These are phyloP conservation scores for Phalanger gymnotis DNA, from an alignment of 2,797 vertebrate genomes.

Conservation along the genomic window DNA sequence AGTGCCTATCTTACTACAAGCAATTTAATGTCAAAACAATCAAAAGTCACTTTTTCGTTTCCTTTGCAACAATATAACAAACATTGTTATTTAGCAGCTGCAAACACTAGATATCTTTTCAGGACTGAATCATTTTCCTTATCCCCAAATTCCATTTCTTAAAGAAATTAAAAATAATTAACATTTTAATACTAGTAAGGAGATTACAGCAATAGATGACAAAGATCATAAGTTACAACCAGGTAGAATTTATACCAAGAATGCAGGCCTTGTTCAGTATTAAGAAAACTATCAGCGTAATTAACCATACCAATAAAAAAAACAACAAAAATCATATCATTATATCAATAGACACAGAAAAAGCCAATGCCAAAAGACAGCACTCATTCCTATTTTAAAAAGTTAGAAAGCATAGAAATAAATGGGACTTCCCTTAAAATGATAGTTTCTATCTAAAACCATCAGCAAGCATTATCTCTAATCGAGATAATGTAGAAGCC, in stretches of 20 bases:
- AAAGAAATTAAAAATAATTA: neutral
- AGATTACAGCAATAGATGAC: neutral
- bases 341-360: neutral
- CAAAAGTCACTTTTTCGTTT: slow-evolving; percentile 79
- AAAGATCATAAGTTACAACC: neutral
- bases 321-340: neutral
- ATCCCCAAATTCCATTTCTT: neutral
- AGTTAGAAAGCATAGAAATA: neutral
- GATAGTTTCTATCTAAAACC: neutral
- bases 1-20: slow-evolving; percentile 81
- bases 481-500: neutral
- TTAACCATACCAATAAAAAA: neutral
- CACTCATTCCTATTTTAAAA: neutral
- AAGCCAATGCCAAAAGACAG: neutral
- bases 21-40: slow-evolving; percentile 86
- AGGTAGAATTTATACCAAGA: neutral
- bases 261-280: neutral
- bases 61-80: slow-evolving; percentile 76
- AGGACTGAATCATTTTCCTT: neutral
- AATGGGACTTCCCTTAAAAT: neutral
- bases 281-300: neutral
- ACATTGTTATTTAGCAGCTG: slow-evolving; percentile 65
- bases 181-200: neutral
- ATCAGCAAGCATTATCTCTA: neutral
- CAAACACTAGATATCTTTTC: slow-evolving; percentile 64